phyloP scores from a whole-genome alignment of 1,140 invertebrate genomes.

The Eueides isabella region DNA sequence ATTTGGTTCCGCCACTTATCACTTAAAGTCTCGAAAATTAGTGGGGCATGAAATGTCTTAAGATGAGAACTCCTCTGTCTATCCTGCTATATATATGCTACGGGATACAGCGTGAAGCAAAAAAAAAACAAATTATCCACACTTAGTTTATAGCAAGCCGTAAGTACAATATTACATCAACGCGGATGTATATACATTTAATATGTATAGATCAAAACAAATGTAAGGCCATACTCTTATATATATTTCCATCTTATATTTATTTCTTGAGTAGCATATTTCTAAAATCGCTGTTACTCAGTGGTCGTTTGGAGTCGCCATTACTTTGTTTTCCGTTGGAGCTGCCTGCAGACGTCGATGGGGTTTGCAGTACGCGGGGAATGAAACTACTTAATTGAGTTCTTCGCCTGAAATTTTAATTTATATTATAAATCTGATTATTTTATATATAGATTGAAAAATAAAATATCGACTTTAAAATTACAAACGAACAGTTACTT shows the following conservation, averaged over 20 bases:
- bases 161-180: neutral
- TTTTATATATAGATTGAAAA: too few relatives aligned
- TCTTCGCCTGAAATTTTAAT: conserved; percentile 53
- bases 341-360: conserved; percentile 44
- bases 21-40: too few relatives aligned
- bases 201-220: neutral
- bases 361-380: conserved; percentile 70
- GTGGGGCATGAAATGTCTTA: too few relatives aligned
- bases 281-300: conserved; percentile 75
- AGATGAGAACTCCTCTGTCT: too few relatives aligned
- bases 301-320: conserved; percentile 52
- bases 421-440: neutral
- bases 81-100: too few relatives aligned
- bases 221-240: neutral
- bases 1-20: too few relatives aligned
- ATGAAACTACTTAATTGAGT: conserved; percentile 77
- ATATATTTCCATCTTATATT: neutral
- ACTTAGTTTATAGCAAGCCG: neutral
- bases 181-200: neutral
- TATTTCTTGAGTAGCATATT: conserved; percentile 71
- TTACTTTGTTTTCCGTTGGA: conserved; percentile 49
- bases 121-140: conserved; percentile 8
- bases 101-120: neutral
- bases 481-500: too few relatives aligned
- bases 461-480: too few relatives aligned